These are phyloP conservation scores for Muricea muricata DNA, from an alignment of 92 coral and sea anemone genomes.

Conservation along the genomic window DNA sequence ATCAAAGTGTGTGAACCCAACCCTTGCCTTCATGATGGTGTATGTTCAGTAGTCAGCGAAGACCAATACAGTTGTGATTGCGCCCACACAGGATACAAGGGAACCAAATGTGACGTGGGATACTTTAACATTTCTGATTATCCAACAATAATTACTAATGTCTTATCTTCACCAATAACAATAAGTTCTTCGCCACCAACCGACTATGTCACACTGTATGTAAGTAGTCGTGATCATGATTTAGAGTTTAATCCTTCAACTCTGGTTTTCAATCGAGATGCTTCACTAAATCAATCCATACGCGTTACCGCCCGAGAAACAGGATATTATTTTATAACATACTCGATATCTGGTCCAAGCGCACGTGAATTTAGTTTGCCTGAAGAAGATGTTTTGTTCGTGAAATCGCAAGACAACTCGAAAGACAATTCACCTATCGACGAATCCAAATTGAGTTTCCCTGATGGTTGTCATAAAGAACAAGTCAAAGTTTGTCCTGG, in stretches of 20 bases:
- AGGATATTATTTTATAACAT: slow-evolving; percentile 65
- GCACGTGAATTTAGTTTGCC: slow-evolving; percentile 48
- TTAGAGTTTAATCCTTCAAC: slow-evolving; percentile 53
- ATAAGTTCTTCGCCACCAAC: slow-evolving; percentile 64
- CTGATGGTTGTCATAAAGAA: slow-evolving; percentile 62
- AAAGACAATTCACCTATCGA: too few species aligned
- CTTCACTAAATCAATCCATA: slow-evolving; percentile 4
- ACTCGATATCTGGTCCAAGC: slow-evolving; percentile 69
- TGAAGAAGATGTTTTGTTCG: slow-evolving; percentile 54
- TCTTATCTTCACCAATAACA: slow-evolving; percentile 37
- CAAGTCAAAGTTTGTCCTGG: slow-evolving; percentile 46
- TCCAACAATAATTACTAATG: slow-evolving; percentile 50
- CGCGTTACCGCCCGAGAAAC: slow-evolving; percentile 56
- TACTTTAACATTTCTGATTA: slow-evolving; percentile 53
- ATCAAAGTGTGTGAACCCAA: slow-evolving; percentile 70
- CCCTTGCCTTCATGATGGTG: slow-evolving; percentile 74
- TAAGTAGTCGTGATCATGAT: slow-evolving; percentile 33
- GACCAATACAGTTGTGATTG: slow-evolving; percentile 69
- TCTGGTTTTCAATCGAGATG: slow-evolving; percentile 40
- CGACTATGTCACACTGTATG: slow-evolving; percentile 48
- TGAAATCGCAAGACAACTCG: slow-evolving; percentile 49
- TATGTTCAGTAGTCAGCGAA: slow-evolving; percentile 55
- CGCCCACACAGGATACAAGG: slow-evolving; percentile 70
- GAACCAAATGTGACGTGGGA: slow-evolving; percentile 63
- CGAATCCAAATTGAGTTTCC: background rate